Evolutionary conservation across 2,888 invertebrate genomes (phyloP), one percentile per base, ranked within the genome.

Genomic region (Chaitophorus viminalis): DNA sequence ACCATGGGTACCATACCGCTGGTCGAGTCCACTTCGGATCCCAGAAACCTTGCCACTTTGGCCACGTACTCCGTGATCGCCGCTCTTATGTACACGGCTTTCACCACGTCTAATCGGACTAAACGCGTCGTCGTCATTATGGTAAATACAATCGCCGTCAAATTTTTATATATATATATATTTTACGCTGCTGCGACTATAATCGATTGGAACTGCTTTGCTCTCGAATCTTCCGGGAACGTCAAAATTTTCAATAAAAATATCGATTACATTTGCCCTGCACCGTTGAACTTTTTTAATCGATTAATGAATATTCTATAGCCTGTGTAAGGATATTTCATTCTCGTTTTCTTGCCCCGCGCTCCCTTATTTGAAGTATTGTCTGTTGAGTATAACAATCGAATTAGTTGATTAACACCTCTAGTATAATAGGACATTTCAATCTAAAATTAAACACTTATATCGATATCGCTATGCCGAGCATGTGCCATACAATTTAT

Each of bases 1-100:
- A 99, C 98, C 77, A 99, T 99, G 99, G 98, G 97, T 84, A 97
- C 97, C 14, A 95, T 99, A 88, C 96, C 98, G 0, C 92, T 99
- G 87, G 93, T 99, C 78, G 94, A 95, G 90, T 94, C 95, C 68
- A 93, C 97, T 91, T 91, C 93, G 9, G 99, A 99, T 92, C 92
- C 93, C 0, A 93, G 98, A 74, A 98, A 98, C 92, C 90, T 97
- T 78, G 94, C 95, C 29, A 98, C 98, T 0, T 81, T 97, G 39
- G 92, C 93, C 0, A 93, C 96, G 72, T 95, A 95, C 90, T 91
- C 92, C 0, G 93, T 93, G 72, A 92, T 96, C 52, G 91, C 92
- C 0, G 93, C 93, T 60, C 92, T 96, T 52, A 92, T 93, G 31
- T 93, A 94, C 8, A 92, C 94, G 17, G 91, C 93, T 29, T 91